Evolutionary conservation across 2,113 vertebrate genomes (phyloP), one percentile per base, ranked within the genome.

Genomic region (Pampusana beccarii): DNA sequence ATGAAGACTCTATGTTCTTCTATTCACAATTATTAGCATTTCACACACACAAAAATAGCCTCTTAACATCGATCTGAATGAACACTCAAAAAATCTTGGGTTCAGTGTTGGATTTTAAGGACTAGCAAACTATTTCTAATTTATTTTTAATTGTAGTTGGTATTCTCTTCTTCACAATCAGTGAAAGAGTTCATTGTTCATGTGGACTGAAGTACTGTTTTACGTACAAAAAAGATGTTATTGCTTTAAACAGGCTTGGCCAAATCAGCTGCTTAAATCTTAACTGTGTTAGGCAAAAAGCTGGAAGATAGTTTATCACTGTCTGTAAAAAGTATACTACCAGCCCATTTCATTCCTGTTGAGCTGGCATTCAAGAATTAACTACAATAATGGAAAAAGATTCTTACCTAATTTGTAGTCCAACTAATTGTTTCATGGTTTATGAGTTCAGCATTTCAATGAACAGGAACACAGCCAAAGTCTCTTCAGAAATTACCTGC

Each of bases 391-490:
- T 40, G n/a, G 81, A 93, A 87, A 72, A 97, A 93, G 15, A 58
- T 85, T 86, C 72, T 95, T 94, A 64, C 38, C 93, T 95, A 93
- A 97, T 95, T 96, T 64, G 13, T 94, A 91, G 44, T 79, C 70
- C 91, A 86, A 88, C 83, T 96, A 94, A 94, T 92, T 97, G 81
- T 86, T 97, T 95, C 69, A 93, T 53, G 53, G 69, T 74, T 95
- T 89, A 93, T 91, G 85, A 94, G 67, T 91, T 96, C 69, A 97
- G 25, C 60, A 10, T 95, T 97, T 95, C 72, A 46, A 77, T 31
- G 58, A 94, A 91, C 31, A 96, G 82, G 48, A 97, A 92, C 60
- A 88, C 25, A 95, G 75, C 26, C 78, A 96, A 95, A 80, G 82
- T 75, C 26, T 95, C 88, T 96, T 86, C 82, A 94, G 88, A 94